Base-by-base conservation (phyloP, 2,797 vertebrate genomes). In the Gymnocypris eckloni region DNA sequence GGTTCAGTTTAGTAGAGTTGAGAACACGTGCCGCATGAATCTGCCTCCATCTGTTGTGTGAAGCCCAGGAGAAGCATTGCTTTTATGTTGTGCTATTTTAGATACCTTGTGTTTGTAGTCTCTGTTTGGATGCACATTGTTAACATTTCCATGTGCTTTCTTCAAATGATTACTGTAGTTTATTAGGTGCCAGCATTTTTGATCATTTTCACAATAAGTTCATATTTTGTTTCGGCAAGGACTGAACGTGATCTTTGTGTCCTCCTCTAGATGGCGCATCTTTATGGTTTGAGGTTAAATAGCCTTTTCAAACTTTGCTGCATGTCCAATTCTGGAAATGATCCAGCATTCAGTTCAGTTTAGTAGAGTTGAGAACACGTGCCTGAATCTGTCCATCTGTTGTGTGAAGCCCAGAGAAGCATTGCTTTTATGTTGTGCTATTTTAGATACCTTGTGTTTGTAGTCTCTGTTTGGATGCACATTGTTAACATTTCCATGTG, bases 371-470 rank as follows among this genome's bases (percentile, higher is more conserved):
- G 25, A 72, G 3, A 45, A 25, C 70, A 72, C 6, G n/a, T 72
- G 22, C 22, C 4, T 78, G 50, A 76, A 43, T 59, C 33, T 56
- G 76, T 79, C 54, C 76, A 79, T 61, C 52, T 79, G 73, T 50
- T 77, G 73, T 37, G 28, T 20, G 6, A 54, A 54, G 50, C 50
- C 73, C 48, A 18, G 33, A 76, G 15, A 52, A 37, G 9, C 73
- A 54, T 39, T 39, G 66, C 66, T 69, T 69, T 37, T 20, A 28
- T 28, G 28, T 28, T 28, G 1, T 59, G 52, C 20, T 78, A 16
- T 13, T 56, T n/a, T 45, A 72, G 39, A 56, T 20, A 22, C 67
- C 37, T 18, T 7, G 48, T 11, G n/a, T 56, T 33, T 54, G 12
- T 33, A 37, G 12, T 73, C 8, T 39, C 16, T 20, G 15, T 56